Conservation (phyloP, 2,797 vertebrate species). For the Ctenopoma kingsleyae region DNA sequence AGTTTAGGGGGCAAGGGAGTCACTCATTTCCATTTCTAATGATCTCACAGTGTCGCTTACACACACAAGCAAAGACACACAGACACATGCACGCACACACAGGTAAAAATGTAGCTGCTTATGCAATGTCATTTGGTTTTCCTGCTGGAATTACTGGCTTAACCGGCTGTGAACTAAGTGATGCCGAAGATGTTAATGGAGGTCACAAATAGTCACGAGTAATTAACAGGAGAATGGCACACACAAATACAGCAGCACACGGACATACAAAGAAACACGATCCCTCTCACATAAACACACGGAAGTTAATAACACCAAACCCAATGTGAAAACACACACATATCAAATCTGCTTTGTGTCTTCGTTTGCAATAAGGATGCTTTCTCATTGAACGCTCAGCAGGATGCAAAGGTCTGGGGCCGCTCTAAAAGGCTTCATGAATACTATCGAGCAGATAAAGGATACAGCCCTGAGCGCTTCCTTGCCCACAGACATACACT, state of each 20-base stretch:
- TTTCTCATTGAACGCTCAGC: constrained; percentile 43
- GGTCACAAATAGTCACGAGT: constrained; percentile 80
- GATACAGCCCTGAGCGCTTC: constrained; percentile 32
- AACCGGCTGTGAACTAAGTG: constrained; percentile 71
- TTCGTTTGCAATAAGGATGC: constrained; percentile 37
- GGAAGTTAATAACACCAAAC: not conserved
- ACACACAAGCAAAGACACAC: constrained; percentile 21
- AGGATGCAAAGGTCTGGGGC: constrained; percentile 38
- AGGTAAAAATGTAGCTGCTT: constrained; percentile 63
- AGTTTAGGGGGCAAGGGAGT: constrained; percentile 77
- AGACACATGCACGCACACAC: constrained; percentile 21
- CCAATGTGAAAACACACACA: constrained; percentile 36
- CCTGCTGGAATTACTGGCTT: constrained; percentile 78
- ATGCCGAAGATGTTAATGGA: constrained; percentile 78
- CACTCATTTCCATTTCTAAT: constrained; percentile 81
- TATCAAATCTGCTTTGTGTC: constrained; percentile 35
- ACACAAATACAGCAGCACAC: constrained; percentile 32
- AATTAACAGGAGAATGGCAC: constrained; percentile 71
- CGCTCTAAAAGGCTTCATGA: constrained; percentile 18
- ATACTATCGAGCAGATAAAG: constrained; percentile 31
- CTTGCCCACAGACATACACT: constrained; percentile 30
- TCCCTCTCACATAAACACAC: constrained; percentile 43
- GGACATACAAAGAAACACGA: constrained; percentile 38
- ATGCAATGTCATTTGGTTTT: constrained; percentile 79
- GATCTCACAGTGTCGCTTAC: constrained; percentile 64